phyloP scores from a whole-genome alignment of 2,797 vertebrate species.

The Thalassophryne amazonica region DNA sequence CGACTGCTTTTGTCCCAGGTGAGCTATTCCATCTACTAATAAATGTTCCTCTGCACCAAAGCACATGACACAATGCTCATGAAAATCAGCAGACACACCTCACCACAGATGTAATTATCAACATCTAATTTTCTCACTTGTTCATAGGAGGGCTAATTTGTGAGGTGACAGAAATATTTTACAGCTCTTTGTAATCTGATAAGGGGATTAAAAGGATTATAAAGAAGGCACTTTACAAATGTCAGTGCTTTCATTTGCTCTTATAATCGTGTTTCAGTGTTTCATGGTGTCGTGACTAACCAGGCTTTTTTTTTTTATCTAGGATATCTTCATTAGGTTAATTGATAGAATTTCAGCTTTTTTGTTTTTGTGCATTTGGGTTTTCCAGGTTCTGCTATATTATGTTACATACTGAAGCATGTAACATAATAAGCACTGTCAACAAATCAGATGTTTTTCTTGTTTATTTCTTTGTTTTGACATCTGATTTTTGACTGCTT shows the following conservation, averaged over 20 bases:
- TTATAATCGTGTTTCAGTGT: neutral
- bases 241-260: slow-evolving; percentile 17
- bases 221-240: slow-evolving; percentile 15
- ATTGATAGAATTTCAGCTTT: no score
- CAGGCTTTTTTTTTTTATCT: neutral
- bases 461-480: no score
- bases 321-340: no score
- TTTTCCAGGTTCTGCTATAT: no score
- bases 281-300: neutral
- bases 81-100: slow-evolving; percentile 54
- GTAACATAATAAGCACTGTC: no score
- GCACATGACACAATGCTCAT: slow-evolving; percentile 36
- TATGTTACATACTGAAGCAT: no score
- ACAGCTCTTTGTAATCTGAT: slow-evolving; percentile 39
- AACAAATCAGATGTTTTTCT: no score
- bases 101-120: slow-evolving; percentile 54
- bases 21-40: slow-evolving; percentile 67
- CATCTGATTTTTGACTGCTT: no score
- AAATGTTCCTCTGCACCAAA: slow-evolving; percentile 56
- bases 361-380: no score
- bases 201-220: slow-evolving; percentile 23
- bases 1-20: slow-evolving; percentile 65
- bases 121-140: slow-evolving; percentile 41
- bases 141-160: slow-evolving; percentile 41
- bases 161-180: slow-evolving; percentile 33